Evolutionary conservation across 2,888 invertebrate genomes (phyloP).

Genomic region (Leptarthrus brevirostris): DNA sequence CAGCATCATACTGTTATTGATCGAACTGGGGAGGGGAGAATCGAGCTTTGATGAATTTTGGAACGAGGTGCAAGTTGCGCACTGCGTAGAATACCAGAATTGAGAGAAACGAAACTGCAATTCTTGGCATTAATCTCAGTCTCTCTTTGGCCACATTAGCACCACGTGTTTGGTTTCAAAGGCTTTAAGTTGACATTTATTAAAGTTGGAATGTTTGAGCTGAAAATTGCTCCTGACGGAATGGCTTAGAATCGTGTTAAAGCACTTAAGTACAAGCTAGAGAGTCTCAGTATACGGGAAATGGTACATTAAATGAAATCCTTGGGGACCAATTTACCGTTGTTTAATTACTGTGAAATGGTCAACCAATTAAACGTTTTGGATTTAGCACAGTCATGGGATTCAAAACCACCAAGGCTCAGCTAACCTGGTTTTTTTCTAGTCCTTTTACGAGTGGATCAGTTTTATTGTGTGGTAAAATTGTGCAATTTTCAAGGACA

Average conservation of each 20-base stretch:
- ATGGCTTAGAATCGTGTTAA: background rate
- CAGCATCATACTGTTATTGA: slow-evolving; percentile 15
- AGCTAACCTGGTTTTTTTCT: too few species aligned
- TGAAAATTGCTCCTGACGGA: slow-evolving; percentile 5
- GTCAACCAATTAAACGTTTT: slow-evolving; percentile 26
- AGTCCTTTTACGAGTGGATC: too few species aligned
- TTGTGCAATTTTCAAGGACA: too few species aligned
- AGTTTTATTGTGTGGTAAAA: too few species aligned
- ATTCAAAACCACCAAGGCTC: background rate
- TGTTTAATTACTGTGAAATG: slow-evolving; percentile 20
- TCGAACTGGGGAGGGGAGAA: background rate
- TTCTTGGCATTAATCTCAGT: background rate
- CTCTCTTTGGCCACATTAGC: background rate
- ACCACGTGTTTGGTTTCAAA: slow-evolving; percentile 14
- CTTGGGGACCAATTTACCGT: slow-evolving; percentile 9
- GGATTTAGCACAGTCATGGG: background rate
- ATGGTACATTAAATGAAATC: slow-evolving; percentile 22
- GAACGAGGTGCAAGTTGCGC: slow-evolving; percentile 14
- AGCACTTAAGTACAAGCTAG: background rate
- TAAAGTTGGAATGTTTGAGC: background rate
- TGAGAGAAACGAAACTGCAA: background rate
- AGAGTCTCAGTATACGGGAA: slow-evolving; percentile 10
- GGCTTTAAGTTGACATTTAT: slow-evolving; percentile 12
- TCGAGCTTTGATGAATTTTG: background rate
- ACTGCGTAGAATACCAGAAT: slow-evolving; percentile 9